Evolutionary conservation across 2,113 vertebrate species (phyloP), one percentile per base, ranked within the genome.

Genomic region (Oryzias woworae): DNA sequence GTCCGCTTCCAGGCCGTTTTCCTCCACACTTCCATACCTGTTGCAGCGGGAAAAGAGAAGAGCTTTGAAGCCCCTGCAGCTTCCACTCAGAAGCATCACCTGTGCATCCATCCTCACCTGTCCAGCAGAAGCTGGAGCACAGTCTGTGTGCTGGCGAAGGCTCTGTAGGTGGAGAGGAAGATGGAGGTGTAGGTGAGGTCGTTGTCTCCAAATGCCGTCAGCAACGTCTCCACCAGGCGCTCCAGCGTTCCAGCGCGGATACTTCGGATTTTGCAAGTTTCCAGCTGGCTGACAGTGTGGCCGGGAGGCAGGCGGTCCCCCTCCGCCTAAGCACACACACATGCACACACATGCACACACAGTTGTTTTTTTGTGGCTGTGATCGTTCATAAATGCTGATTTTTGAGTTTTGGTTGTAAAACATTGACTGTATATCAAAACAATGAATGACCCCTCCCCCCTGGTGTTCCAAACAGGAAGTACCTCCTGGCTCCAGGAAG

Each of bases 161-260:
- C 93, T 55, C 95, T 88, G 88, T 96, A 98, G 0, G 96, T 98
- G 61, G 96, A 96, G 52, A 98, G 88, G 75, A 98, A 98, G 90
- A 97, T 95, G 88, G 93, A 97, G 82, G 94, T 95, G 81, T 98
- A 98, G 43, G 95, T 96, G 73, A 96, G 96, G 87, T 98, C 96
- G 0, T 96, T 96, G 90, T 98, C 94, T 15, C 94, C 95, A 23
- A 95, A 95, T 1, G 96, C 95, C 0, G 94, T 98, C 59, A 98
- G 73, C 56, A 98, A 85, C 45, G 95, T 98, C 87, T 98, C 96
- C 81, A 98, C 96, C 54, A 98, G 93, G 48, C 96, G 95, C 84
- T 96, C 95, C 89, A 98, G 75, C 0, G 95, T 96, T 53, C 96
- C 96, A 1, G 96, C 94, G 7, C 95, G 95, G 63, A 98, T 98